Evolutionary conservation across 2,888 invertebrate species (phyloP), one percentile per base, ranked within the genome.

Genomic region (Nomada ferruginata): DNA sequence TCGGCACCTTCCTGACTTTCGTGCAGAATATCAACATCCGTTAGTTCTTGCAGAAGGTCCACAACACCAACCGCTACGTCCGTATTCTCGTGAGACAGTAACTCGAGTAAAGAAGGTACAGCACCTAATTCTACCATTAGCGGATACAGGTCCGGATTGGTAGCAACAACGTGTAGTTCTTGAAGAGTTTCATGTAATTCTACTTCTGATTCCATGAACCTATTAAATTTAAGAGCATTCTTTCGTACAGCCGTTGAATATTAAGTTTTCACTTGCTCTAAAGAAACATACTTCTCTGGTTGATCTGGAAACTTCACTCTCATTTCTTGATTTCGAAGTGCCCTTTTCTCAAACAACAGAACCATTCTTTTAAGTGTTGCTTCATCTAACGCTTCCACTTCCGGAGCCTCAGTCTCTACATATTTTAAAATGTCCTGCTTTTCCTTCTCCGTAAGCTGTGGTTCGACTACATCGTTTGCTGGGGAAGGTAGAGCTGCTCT

Each of bases 291-390:
- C 95, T 99, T 99, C 93, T 99, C 98, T 10, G 99, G 98, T 90
- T 97, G 96, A 92, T 99, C 99, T 0, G 99, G 98, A 94, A 98
- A 99, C 94, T 99, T 99, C 18, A 99, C 99, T 85, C 99, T 95
- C 97, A 99, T 98, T 94, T 99, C 99, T 93, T 99, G 97, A 93
- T 99, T 99, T 92, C 96, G 97, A 11, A 98, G 94, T 66, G 97
- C 97, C 91, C 98, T 96, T 93, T 99, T 99, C 92, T 99, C 99
- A 95, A 99, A 98, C 83, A 97, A 96, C 18, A 99, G 94, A 29
- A 99, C 96, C 92, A 99, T 95, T 92, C 97, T 97, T 91, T 99
- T 99, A 11, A 99, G 95, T 15, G 96, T 96, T 42, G 96, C 95
- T 87, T 99, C 99, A 94, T 99, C 98, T 63, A 99, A 94, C 0